phyloP scores from a whole-genome alignment of 1,140 invertebrate species.

The Drosophila tsacasi region DNA sequence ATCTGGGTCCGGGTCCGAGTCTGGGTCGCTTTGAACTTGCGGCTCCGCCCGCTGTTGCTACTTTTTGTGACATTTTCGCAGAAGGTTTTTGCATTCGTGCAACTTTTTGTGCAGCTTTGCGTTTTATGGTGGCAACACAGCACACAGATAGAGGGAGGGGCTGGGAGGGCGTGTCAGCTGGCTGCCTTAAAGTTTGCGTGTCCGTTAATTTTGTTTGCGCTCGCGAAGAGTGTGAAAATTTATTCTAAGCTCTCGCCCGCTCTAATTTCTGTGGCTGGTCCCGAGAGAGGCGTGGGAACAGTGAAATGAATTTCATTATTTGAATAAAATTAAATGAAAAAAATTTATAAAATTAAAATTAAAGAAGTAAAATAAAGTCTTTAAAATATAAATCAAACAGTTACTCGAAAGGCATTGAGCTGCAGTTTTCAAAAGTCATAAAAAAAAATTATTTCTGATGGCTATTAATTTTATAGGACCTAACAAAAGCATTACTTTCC shows the following conservation, averaged over 20 bases:
- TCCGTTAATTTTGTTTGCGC: slow-evolving; percentile 76
- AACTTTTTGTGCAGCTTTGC: slow-evolving; percentile 70
- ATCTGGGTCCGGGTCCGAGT: slow-evolving; percentile 6
- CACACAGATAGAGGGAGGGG: slow-evolving; percentile 12
- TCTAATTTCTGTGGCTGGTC: slow-evolving; percentile 58
- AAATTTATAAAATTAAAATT: not conserved
- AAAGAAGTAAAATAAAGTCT: no score
- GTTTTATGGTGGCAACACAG: slow-evolving; percentile 49
- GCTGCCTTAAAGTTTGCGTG: slow-evolving; percentile 69
- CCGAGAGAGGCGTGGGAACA: not conserved
- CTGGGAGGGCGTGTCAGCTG: slow-evolving; percentile 49
- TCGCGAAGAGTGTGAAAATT: slow-evolving; percentile 74
- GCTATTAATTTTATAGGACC: not conserved
- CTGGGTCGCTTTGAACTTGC: slow-evolving; percentile 66
- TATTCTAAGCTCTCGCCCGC: slow-evolving; percentile 63
- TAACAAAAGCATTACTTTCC: not conserved
- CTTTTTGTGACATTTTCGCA: slow-evolving; percentile 71
- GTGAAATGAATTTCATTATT: not conserved
- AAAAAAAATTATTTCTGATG: no score
- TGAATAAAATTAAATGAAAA: not conserved
- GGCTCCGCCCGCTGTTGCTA: slow-evolving; percentile 12
- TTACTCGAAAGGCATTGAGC: no score
- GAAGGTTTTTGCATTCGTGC: slow-evolving; percentile 75
- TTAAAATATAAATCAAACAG: not conserved
- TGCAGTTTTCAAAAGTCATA: not conserved